Evolutionary conservation across 1,140 invertebrate species (phyloP), one percentile per base, ranked within the genome.

Genomic region (Hydropsyche tenuis): DNA sequence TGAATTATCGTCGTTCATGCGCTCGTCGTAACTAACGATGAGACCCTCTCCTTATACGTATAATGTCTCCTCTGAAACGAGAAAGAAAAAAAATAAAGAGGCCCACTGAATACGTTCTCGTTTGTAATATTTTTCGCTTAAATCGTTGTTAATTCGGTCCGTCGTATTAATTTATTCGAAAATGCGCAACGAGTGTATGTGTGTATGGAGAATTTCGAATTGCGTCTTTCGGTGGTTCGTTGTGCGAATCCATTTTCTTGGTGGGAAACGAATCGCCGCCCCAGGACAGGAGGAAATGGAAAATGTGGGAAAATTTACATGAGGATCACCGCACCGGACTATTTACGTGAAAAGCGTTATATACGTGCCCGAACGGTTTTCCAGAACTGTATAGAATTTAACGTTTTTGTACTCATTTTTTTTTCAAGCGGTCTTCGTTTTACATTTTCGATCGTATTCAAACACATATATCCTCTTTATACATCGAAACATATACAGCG

Each of bases 1-100:
- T 77, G 72, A 77, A 77, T 74, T 77, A 77, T 77, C 71, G 72
- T 77, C 69, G 69, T 77, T 77, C 75, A 71, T 77, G 75, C 53
- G 68, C 72, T 73, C 60, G 75, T 74, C 75, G 69, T 74, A 77
- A 77, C 72, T 74, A 77, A 77, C 72, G 75, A 72, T 73, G 72
- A 77, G 51, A 77, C 75, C 75, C 30, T 37, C 30, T 68, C 72
- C 72, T 74, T 72, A 72, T 72, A 74, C 63, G 27, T 20, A 16
- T 20, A 20, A 18, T 53, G 14, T 73, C 70, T 48, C 63, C 25
- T 20, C 43, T 12, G 22, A 23, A 23, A 64, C 23, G 56, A 73
- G 51, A 56, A 16, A 16, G 22, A 16, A 46, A n/a, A 46, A 69
- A 63, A 56, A 74, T 37, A 63, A 64, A 73, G 43, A 69, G 60